Percentiles rank a stretch among this genome's conserved stretches.
These are phyloP conservation scores for Pseudochirops cupreus DNA, from an alignment of 2,797 vertebrate species.

Conservation along the genomic window DNA sequence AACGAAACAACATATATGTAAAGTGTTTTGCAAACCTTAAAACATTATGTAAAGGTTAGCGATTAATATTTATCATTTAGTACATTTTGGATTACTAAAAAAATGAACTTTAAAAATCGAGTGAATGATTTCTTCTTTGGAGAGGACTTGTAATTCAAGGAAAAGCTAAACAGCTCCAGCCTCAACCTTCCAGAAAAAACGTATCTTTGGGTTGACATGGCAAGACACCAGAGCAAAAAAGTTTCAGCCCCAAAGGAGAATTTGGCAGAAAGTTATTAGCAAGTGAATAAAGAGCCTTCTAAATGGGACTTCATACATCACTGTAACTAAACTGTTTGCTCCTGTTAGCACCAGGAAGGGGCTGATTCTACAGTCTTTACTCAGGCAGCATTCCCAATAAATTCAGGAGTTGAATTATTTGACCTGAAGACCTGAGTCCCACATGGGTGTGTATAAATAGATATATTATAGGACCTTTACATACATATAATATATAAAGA, in stretches of 20 bases:
- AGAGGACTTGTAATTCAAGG: constrained; percentile 11
- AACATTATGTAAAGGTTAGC: not conserved
- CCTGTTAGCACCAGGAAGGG: accelerated
- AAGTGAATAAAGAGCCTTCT: constrained; percentile 42
- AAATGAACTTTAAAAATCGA: constrained; percentile 18
- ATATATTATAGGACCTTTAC: not conserved
- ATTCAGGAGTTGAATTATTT: not conserved
- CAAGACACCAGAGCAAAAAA: constrained; percentile 49
- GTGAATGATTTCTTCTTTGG: constrained; percentile 50
- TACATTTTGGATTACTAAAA: constrained; percentile 11
- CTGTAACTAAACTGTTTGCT: not conserved
- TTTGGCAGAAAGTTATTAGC: constrained; percentile 56
- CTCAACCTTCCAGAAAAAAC: constrained; percentile 51
- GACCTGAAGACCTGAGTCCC: not conserved
- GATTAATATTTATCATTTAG: not conserved
- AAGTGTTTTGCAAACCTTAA: not conserved
- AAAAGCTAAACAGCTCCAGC: constrained; percentile 54
- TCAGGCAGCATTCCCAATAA: accelerated
- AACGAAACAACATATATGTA: not conserved
- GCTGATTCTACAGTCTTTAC: not conserved
- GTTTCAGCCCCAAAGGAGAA: constrained; percentile 51
- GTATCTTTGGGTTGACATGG: constrained; percentile 65
- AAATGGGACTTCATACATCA: not conserved
- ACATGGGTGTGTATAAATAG: not conserved
- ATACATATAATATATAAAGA: not conserved